Percentiles rank a stretch among this genome's conserved stretches.
Conservation (phyloP, 2,113 vertebrate species). For the Prionailurus viverrinus region DNA sequence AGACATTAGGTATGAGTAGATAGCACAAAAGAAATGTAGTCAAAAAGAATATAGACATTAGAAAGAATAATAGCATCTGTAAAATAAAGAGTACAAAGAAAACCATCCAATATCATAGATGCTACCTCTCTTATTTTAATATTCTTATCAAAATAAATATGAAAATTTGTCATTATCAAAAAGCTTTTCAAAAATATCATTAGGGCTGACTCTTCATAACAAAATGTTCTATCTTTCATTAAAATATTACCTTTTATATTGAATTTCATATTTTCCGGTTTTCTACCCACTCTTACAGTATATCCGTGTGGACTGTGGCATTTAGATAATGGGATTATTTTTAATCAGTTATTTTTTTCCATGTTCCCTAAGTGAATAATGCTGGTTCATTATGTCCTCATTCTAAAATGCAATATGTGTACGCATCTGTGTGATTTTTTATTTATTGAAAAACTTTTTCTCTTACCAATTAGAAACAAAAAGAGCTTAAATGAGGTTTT, state of each 20-base stretch:
- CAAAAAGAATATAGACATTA: not conserved
- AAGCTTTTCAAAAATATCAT: not conserved
- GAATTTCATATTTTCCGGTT: constrained; percentile 25
- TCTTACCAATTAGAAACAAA: constrained; percentile 46
- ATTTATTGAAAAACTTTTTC: constrained; percentile 54
- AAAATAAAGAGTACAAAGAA: not conserved
- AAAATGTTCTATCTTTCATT: constrained; percentile 69
- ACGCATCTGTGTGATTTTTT: constrained; percentile 65
- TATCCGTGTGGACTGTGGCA: not conserved
- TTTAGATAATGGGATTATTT: constrained; percentile 64
- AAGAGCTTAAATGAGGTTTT: not conserved
- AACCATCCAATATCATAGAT: not conserved
- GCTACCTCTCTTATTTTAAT: not conserved
- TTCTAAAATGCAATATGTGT: constrained; percentile 67
- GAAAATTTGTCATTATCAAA: not conserved
- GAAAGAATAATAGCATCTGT: not conserved
- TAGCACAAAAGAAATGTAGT: not conserved
- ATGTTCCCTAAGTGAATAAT: constrained; percentile 63
- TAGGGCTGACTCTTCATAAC: constrained; percentile 44
- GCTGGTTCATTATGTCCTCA: constrained; percentile 55
- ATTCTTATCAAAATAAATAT: not conserved
- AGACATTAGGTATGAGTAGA: not conserved
- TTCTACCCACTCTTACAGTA: not conserved
- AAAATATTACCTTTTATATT: constrained; percentile 65
- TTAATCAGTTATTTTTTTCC: constrained; percentile 46